Evolutionary conservation across 2,797 vertebrate genomes (phyloP).

Genomic region (Microctenopoma steveboyesi): DNA sequence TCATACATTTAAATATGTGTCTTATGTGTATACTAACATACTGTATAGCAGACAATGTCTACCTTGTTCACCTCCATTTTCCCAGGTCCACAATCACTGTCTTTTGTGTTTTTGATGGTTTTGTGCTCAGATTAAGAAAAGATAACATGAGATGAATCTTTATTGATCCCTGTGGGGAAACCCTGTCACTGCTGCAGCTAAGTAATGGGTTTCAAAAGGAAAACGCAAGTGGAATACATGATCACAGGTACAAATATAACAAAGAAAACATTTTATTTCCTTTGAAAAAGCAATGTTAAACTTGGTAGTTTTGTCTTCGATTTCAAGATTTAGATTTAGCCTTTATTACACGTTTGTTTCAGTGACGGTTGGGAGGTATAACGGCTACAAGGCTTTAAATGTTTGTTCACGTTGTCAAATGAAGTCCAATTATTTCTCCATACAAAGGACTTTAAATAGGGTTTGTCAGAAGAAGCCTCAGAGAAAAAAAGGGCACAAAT

Average conservation of each 20-base stretch:
- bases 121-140: conserved; percentile 52
- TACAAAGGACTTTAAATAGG: conserved; percentile 5
- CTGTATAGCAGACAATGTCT: neutral
- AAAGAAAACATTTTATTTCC: too few relatives aligned
- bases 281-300: too few relatives aligned
- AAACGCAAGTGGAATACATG: neutral
- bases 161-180: conserved; percentile 53
- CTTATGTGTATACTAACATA: neutral
- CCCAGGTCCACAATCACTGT: neutral
- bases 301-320: neutral
- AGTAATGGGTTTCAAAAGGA: conserved; percentile 29
- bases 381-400: neutral
- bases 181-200: conserved; percentile 32
- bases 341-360: conserved; percentile 12
- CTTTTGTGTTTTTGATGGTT: conserved; percentile 32
- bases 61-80: conserved; percentile 14
- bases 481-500: neutral
- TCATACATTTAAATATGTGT: too few relatives aligned
- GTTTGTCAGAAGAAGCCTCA: conserved; percentile 6
- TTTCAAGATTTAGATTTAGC: conserved; percentile 3
- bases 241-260: neutral
- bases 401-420: neutral
- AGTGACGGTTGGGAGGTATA: neutral
- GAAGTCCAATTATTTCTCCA: neutral
- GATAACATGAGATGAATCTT: conserved; percentile 53